Conservation (phyloP, 2,113 vertebrate genomes). For the Copsychus sechellarum region DNA sequence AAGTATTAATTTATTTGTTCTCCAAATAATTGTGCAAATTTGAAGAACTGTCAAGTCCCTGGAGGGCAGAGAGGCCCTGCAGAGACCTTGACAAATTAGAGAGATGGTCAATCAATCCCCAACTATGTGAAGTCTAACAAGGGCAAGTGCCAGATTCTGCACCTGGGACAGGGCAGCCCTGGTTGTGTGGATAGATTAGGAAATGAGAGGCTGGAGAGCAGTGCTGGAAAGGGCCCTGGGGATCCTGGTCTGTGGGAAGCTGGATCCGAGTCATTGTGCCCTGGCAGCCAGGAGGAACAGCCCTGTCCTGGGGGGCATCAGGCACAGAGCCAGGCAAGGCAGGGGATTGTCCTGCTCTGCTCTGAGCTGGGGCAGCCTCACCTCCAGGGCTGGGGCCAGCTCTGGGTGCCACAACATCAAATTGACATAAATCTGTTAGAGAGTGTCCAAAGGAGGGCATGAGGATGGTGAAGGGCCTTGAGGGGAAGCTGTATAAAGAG, state of each 20-base stretch:
- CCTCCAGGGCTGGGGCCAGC: background rate
- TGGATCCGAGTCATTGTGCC: background rate
- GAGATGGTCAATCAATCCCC: background rate
- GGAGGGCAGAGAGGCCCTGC: background rate
- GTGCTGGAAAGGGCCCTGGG: background rate
- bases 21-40: background rate
- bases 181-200: background rate
- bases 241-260: rapidly evolving
- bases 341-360: background rate
- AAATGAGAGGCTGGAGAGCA: background rate
- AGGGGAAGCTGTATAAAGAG: too few relatives aligned
- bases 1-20: background rate
- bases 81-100: background rate
- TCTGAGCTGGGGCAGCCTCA: background rate
- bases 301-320: background rate
- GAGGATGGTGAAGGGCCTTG: too few relatives aligned
- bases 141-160: background rate
- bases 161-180: background rate
- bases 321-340: background rate
- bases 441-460: background rate
- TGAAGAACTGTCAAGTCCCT: background rate
- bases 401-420: background rate
- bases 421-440: rapidly evolving
- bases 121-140: background rate
- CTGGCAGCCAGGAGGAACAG: background rate